phyloP scores from a whole-genome alignment of 2,113 vertebrate species.

The Okapia johnstoni region DNA sequence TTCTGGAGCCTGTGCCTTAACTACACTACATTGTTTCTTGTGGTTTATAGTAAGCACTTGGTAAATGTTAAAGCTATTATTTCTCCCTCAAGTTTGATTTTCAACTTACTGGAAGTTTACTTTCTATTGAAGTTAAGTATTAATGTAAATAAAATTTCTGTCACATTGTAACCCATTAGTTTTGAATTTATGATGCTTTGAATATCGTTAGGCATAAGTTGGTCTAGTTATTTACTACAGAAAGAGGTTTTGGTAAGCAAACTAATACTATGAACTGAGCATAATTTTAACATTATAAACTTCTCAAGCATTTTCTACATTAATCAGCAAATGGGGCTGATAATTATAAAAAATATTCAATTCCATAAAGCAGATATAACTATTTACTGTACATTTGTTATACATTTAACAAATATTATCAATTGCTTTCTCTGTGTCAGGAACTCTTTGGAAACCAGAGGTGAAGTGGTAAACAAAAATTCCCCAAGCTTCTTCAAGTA shows the following conservation, averaged over 20 bases:
- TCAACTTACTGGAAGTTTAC: not conserved
- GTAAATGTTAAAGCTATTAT: not conserved
- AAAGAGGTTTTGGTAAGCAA: not conserved
- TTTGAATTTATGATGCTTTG: not conserved
- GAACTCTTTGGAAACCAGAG: not conserved
- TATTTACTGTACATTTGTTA: not conserved
- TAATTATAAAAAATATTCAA: not conserved
- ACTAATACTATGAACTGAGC: not conserved
- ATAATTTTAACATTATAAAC: not conserved
- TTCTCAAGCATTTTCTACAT: not conserved
- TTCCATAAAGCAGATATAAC: not conserved
- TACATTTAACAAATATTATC: constrained; percentile 1
- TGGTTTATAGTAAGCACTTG: not conserved
- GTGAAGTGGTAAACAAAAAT: not conserved
- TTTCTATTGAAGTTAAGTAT: not conserved
- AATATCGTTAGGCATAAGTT: not conserved
- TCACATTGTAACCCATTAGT: not conserved
- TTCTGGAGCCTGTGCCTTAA: not conserved
- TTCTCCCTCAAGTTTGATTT: not conserved
- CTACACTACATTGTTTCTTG: not conserved
- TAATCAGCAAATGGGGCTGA: not conserved
- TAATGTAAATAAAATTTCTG: not conserved
- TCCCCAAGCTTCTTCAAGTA: not conserved
- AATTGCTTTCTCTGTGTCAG: not conserved
- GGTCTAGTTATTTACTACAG: not conserved